Evolutionary conservation across 2,797 vertebrate species (phyloP), one percentile per base, ranked within the genome.

Genomic region (Salarias fasciatus): DNA sequence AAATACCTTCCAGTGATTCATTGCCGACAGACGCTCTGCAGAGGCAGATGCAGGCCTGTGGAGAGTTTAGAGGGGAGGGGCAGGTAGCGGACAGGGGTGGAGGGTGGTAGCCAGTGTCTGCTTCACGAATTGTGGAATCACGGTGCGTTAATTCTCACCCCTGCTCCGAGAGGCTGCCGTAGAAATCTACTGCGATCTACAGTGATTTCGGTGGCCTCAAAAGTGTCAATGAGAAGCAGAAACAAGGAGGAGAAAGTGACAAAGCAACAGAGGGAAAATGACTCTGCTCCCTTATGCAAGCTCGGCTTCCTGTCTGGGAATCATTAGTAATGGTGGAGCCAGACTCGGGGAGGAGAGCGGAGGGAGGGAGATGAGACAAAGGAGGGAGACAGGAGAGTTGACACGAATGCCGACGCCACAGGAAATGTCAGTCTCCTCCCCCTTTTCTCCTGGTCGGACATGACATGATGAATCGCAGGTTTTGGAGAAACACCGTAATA

Each of bases 1-100:
- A 89, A 91, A 92, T 90, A 84, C 87, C 78, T 87, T 77, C 54
- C 77, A 62, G 63, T 88, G 84, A 90, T 87, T 88, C 77, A 90
- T 72, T 72, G 66, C 86, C 76, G 72, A 84, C 86, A 87, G 82
- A 73, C 47, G 30, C 65, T 80, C 60, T 55, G 80, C 78, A 73
- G 72, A 79, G 51, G 62, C 72, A 66, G 64, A 82, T 15, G 11
- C 44, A 43, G 73, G 63, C 58, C 70, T 55, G 55, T 52, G 61
- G 63, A 72, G 70, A 64, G 52, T 61, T 62, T 36, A 29, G 55
- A 13, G 8, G 46, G 35, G 64, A 33, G 46, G 7, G 18, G 3
- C 2, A 41, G 37, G 54, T 18, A 12, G 42, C 2, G 11, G 59
- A 64, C 52, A 53, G 10, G 55, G 51, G 53, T 69, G 46, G 35